A percentile compares a stretch with the other conserved stretches of the same genome.
Conservation (phyloP, 53 echinoderm and acorn worm species). For the Luidia sarsii region DNA sequence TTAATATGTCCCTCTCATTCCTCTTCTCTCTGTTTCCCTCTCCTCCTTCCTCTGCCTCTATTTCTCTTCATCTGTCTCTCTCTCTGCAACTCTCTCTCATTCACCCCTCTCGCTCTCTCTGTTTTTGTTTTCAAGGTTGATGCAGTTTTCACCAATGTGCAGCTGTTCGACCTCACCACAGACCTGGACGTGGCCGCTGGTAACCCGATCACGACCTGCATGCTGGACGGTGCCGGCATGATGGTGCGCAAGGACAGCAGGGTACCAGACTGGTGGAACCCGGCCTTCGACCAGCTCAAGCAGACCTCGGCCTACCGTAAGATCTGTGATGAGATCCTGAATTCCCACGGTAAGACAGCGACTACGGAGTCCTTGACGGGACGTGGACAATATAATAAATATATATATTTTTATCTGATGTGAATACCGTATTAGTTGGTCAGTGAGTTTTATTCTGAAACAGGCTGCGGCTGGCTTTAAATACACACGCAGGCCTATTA, state of each 20-base stretch:
- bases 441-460: too few species aligned
- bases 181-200: constrained; percentile 22
- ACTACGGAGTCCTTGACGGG: too few species aligned
- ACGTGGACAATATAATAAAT: too few species aligned
- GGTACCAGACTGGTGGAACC: constrained; percentile 73
- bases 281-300: constrained; percentile 60
- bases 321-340: constrained; percentile 16
- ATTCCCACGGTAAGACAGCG: constrained; percentile 63
- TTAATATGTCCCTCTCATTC: background rate
- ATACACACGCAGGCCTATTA: too few species aligned
- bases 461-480: too few species aligned
- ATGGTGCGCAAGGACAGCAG: constrained; percentile 70
- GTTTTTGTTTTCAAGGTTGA: constrained; percentile 28
- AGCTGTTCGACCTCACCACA: background rate
- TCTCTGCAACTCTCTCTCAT: background rate
- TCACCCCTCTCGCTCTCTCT: background rate
- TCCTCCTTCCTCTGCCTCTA: background rate
- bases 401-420: too few species aligned
- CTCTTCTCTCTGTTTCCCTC: background rate
- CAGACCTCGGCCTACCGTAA: constrained; percentile 8
- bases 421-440: too few species aligned
- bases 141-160: constrained; percentile 35
- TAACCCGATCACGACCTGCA: constrained; percentile 36
- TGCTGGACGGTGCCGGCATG: constrained; percentile 54
- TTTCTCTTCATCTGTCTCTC: too few species aligned